Conservation (phyloP, 2,888 invertebrate species). For the Myopa testacea region DNA sequence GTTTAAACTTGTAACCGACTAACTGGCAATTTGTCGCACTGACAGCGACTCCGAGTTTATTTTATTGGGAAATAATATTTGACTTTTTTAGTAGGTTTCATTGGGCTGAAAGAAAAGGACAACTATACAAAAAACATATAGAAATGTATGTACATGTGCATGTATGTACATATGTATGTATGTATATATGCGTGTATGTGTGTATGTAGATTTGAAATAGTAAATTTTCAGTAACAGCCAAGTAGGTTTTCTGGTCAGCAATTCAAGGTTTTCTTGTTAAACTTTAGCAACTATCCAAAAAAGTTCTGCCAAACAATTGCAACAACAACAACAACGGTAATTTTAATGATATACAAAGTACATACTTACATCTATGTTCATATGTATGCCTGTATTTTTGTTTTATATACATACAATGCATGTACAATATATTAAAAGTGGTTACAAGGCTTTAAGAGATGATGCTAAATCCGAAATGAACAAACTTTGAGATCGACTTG, state of each 20-base stretch:
- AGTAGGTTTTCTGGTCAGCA: conserved; percentile 13
- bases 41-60: neutral
- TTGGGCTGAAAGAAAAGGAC: neutral
- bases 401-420: too few relatives aligned
- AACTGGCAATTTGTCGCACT: conserved; percentile 28
- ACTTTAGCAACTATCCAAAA: neutral
- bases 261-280: conserved; percentile 9
- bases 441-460: too few relatives aligned
- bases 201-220: neutral
- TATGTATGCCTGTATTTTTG: too few relatives aligned
- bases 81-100: too few relatives aligned
- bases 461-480: too few relatives aligned
- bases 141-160: neutral
- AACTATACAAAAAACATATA: neutral
- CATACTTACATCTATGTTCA: neutral
- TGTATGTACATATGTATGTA: neutral
- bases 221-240: neutral
- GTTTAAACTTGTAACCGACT: conserved; percentile 5
- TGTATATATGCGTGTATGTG: neutral
- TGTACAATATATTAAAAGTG: too few relatives aligned
- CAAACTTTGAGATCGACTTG: too few relatives aligned
- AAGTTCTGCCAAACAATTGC: too few relatives aligned
- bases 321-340: too few relatives aligned
- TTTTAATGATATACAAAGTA: neutral
- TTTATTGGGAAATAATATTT: neutral